A percentile compares a stretch with the other conserved stretches of the same genome.
Conservation (phyloP, 2,113 vertebrate genomes). For the Amphiprion ocellaris region DNA sequence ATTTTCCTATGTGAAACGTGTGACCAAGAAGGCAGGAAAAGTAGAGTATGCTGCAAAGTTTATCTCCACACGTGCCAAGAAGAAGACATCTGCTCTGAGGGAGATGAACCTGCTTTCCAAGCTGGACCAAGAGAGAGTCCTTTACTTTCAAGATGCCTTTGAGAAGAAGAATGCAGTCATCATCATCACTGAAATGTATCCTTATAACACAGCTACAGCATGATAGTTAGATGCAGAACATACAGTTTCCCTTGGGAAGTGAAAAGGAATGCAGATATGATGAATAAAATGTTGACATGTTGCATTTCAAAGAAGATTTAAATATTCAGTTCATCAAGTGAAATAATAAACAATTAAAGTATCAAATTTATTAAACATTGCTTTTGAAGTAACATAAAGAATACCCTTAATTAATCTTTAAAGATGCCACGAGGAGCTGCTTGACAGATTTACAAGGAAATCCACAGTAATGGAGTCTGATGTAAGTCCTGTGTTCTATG, state of each 20-base stretch:
- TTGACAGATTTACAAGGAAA: constrained; percentile 92
- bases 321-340: background rate
- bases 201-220: constrained; percentile 52
- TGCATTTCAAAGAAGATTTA: background rate
- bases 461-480: constrained; percentile 91
- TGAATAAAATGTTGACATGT: background rate
- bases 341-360: background rate
- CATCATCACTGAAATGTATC: constrained; percentile 96
- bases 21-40: constrained; percentile 90
- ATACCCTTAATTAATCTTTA: constrained; percentile 66
- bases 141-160: constrained; percentile 96
- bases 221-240: background rate
- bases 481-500: constrained; percentile 81
- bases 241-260: background rate
- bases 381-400: background rate
- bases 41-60: constrained; percentile 95
- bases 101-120: constrained; percentile 92
- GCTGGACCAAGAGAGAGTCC: constrained; percentile 91
- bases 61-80: constrained; percentile 92
- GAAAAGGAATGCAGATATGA: background rate
- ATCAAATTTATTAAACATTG: background rate
- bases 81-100: constrained; percentile 88
- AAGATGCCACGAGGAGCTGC: constrained; percentile 95
- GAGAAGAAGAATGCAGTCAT: constrained; percentile 94
- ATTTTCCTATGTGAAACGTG: constrained; percentile 96